These are phyloP conservation scores for Lithophane leautieri DNA, from an alignment of 2,888 invertebrate genomes.

Conservation along the genomic window DNA sequence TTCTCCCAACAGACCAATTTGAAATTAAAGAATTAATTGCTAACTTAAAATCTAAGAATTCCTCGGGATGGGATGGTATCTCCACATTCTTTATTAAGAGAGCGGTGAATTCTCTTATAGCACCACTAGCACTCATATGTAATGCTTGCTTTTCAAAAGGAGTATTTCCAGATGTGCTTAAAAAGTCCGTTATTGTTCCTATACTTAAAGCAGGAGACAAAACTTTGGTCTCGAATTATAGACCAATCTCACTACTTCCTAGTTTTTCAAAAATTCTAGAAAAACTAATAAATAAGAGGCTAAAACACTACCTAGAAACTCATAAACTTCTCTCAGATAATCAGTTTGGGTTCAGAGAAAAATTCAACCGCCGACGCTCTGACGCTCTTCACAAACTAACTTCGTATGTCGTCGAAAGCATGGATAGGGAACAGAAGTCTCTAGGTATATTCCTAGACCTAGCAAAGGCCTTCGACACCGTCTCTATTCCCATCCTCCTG, in stretches of 20 bases:
- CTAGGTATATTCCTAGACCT: too few species aligned
- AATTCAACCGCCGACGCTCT: too few species aligned
- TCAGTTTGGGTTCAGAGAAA: too few species aligned
- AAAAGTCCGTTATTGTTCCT: background rate
- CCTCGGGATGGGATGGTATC: background rate
- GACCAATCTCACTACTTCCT: background rate
- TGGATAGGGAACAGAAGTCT: too few species aligned
- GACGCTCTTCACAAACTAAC: too few species aligned
- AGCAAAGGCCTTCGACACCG: too few species aligned
- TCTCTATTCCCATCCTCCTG: too few species aligned
- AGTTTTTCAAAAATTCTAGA: background rate
- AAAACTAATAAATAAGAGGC: background rate
- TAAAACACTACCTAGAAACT: slow-evolving; percentile 1
- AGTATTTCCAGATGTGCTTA: background rate
- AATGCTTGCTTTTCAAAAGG: background rate
- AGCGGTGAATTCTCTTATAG: background rate
- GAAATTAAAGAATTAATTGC: background rate
- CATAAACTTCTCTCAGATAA: background rate
- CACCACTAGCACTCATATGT: background rate
- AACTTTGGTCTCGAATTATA: background rate
- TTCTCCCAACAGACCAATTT: background rate
- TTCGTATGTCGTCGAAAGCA: too few species aligned
- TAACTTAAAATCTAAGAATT: background rate
- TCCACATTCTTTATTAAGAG: background rate
- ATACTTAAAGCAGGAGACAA: background rate